phyloP scores from a whole-genome alignment of 2,113 vertebrate genomes.

The Pristiophorus japonicus region DNA sequence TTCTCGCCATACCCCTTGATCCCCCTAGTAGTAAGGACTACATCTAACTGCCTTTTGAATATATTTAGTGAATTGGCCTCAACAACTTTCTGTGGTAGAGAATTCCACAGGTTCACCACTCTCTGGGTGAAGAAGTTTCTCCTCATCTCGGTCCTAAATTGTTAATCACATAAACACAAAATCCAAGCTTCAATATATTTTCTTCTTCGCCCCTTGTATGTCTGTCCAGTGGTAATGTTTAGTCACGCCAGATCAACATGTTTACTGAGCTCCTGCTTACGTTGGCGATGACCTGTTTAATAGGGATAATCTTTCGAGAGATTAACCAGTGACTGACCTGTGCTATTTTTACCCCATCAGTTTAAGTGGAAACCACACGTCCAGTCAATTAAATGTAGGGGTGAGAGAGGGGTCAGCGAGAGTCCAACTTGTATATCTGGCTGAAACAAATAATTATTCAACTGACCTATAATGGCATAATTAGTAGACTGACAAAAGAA shows the following conservation, averaged over 20 bases:
- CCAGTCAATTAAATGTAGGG: background rate
- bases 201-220: background rate
- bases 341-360: background rate
- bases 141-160: too few relatives aligned
- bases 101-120: too few relatives aligned
- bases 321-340: background rate
- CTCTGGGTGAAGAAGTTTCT: too few relatives aligned
- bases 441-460: background rate
- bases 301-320: background rate
- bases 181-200: background rate
- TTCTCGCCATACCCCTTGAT: too few relatives aligned
- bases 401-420: background rate
- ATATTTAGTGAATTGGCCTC: too few relatives aligned
- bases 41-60: too few relatives aligned
- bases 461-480: background rate
- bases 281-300: background rate
- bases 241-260: background rate
- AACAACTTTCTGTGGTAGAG: too few relatives aligned
- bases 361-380: background rate
- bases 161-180: background rate
- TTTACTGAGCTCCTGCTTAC: background rate
- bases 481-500: background rate
- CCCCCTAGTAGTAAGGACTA: too few relatives aligned
- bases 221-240: too few relatives aligned
- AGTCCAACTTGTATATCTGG: background rate